phyloP scores from a whole-genome alignment of 2,113 vertebrate genomes.

The Salvelinus alpinus region DNA sequence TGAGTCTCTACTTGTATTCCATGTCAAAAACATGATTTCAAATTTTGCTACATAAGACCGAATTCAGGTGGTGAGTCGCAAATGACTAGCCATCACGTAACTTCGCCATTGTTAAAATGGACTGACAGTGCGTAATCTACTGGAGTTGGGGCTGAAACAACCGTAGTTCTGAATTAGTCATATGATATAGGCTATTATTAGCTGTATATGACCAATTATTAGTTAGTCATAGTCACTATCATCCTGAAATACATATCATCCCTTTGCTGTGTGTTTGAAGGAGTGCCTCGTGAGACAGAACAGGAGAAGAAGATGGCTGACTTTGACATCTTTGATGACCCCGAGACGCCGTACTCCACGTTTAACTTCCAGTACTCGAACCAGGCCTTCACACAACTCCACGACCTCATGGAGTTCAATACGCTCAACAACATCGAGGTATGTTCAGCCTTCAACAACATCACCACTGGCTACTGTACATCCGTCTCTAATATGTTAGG shows the following conservation, averaged over 20 bases:
- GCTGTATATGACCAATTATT: neutral
- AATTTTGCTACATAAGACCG: too few relatives aligned
- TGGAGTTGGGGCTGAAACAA: too few relatives aligned
- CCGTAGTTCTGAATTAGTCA: too few relatives aligned
- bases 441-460: neutral
- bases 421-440: conserved; percentile 96
- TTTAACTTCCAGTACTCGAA: conserved; percentile 98
- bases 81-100: too few relatives aligned
- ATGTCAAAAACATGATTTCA: too few relatives aligned
- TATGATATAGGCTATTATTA: too few relatives aligned
- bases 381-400: conserved; percentile 87
- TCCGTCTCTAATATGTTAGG: neutral
- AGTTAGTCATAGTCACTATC: neutral
- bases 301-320: conserved; percentile 90
- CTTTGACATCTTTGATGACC: conserved; percentile 98
- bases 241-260: neutral
- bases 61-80: too few relatives aligned
- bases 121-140: too few relatives aligned
- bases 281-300: conserved; percentile 85
- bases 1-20: too few relatives aligned
- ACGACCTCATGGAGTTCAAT: conserved; percentile 98
- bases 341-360: conserved; percentile 89
- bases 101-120: too few relatives aligned
- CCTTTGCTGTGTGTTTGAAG: conserved; percentile 57
- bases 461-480: neutral